Evolutionary conservation across 2,888 invertebrate species (phyloP), one percentile per base, ranked within the genome.

Genomic region (Gortyna flavago): DNA sequence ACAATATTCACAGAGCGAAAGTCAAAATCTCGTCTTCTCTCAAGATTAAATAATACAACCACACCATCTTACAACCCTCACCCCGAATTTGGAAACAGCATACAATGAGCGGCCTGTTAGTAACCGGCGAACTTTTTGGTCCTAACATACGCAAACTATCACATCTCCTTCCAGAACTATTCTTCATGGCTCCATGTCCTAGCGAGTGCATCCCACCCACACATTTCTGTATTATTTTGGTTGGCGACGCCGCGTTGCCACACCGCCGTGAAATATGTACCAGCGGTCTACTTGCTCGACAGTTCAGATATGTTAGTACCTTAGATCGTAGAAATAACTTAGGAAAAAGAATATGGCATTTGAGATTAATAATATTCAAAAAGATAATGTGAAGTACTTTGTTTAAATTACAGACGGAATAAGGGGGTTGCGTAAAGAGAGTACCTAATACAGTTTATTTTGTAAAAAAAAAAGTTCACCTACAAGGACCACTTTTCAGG

Each of bases 121-220:
- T 18, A 32, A n/a, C 3, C 6, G 13, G 7, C 7, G 25, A 18
- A 1, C 21, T 29, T 29, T 78, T 61, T 62, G 59, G 59, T 59
- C 32, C 13, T 61, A 11, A n/a, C 21, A 13, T 57, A n/a, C 16
- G 21, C 8, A 16, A 38, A 41, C 6, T 75, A 32, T 57, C 69
- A 6, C 44, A 68, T 73, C 74, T 59, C 66, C 54, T 51, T 35
- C 81, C 61, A 74, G 35, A 51, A 67, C 13, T 41, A 61, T 62
- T 67, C 38, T 77, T 80, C 80, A 4, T 13, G 25, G 78, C 75
- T 91, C 88, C 75, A 72, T 65, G 76, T 78, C 32, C 11, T 18
- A 38, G 64, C 88, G 91, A 95, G 95, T 95, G 95, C 95, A 95
- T 93, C 92, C 91, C 94, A 91, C 95, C 94, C 94, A 95, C 95